These are phyloP conservation scores for Drosophila yakuba DNA, from an alignment of 1,140 invertebrate species.

Conservation along the genomic window DNA sequence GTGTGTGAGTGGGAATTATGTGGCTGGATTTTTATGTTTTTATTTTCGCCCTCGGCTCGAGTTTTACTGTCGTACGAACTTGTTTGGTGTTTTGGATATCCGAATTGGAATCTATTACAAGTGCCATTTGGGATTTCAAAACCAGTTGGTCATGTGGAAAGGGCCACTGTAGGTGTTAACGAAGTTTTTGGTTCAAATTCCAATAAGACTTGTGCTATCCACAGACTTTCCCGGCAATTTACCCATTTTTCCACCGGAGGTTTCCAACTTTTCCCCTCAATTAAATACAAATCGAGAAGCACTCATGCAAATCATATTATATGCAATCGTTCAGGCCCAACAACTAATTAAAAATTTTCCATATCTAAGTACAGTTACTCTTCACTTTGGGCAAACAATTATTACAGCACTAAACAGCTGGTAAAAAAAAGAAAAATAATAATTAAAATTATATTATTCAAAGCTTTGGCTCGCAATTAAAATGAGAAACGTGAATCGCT, in stretches of 20 bases:
- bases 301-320: constrained; percentile 23
- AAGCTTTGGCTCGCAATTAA: constrained; percentile 59
- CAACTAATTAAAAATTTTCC: constrained; percentile 20
- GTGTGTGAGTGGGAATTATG: constrained; percentile 56
- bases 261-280: not conserved
- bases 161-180: constrained; percentile 7
- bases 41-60: constrained; percentile 49
- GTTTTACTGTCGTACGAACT: constrained; percentile 36
- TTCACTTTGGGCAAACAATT: not conserved
- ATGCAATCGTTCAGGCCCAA: not conserved
- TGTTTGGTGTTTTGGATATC: constrained; percentile 10
- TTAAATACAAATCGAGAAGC: constrained; percentile 7
- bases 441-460: constrained; percentile 51
- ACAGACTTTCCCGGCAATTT: not conserved
- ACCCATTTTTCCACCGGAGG: not conserved
- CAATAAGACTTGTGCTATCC: not conserved
- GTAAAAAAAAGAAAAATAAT: constrained; percentile 24
- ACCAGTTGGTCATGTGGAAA: constrained; percentile 13
- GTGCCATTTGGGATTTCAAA: constrained; percentile 38
- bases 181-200: constrained; percentile 1
- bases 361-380: constrained; percentile 4
- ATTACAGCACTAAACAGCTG: constrained; percentile 1
- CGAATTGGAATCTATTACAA: constrained; percentile 14
- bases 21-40: constrained; percentile 58
- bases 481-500: constrained; percentile 63